Conservation (phyloP, 2,888 invertebrate genomes). For the Chalcosyrphus nemorum region DNA sequence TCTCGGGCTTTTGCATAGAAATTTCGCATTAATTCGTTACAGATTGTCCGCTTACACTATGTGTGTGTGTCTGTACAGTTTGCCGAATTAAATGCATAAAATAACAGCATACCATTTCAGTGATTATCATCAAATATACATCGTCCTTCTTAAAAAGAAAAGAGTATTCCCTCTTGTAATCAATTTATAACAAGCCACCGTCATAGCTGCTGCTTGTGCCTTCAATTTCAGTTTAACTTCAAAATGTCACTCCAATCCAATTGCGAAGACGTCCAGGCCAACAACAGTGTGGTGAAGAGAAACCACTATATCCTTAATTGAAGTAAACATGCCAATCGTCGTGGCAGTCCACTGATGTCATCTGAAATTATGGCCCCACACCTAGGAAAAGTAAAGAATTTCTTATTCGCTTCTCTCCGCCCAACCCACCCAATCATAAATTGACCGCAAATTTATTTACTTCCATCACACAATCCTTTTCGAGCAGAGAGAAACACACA, state of each 20-base stretch:
- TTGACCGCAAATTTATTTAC: conserved; percentile 71
- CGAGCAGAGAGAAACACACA: background rate
- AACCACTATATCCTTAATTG: conserved; percentile 58
- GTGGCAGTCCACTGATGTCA: conserved; percentile 42
- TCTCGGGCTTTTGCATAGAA: background rate
- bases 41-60: background rate
- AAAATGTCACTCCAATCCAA: conserved; percentile 51
- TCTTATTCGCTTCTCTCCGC: background rate
- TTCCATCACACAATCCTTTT: conserved; percentile 56
- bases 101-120: background rate
- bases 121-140: background rate
- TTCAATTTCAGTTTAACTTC: conserved; percentile 55
- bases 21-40: background rate
- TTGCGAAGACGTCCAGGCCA: conserved; percentile 6
- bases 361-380: conserved; percentile 31
- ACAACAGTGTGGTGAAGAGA: background rate
- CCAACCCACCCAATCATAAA: conserved; percentile 52
- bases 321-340: conserved; percentile 63
- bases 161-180: background rate
- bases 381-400: background rate
- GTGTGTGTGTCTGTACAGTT: background rate
- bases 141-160: background rate
- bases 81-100: background rate
- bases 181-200: background rate
- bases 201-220: conserved; percentile 31